These are phyloP conservation scores for Oedothorax gibbosus DNA, from an alignment of 1,140 invertebrate species.

Conservation along the genomic window DNA sequence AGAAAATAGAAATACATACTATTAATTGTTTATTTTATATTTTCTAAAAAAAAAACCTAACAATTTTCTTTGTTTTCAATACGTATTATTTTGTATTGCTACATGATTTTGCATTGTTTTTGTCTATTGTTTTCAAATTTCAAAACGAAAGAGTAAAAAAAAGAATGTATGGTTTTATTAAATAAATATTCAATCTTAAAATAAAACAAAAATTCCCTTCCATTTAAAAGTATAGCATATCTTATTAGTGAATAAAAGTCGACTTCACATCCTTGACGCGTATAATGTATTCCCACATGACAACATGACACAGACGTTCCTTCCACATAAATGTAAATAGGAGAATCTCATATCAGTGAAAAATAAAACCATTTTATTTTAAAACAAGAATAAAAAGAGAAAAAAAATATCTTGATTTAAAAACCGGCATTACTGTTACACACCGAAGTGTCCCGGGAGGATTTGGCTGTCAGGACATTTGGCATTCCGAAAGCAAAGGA, in stretches of 20 bases:
- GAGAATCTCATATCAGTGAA: neutral
- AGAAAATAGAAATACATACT: too few relatives aligned
- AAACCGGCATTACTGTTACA: slow-evolving; percentile 31
- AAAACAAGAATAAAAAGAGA: neutral
- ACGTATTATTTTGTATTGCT: neutral
- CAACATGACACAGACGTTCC: neutral
- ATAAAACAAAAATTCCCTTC: neutral
- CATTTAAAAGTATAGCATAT: neutral
- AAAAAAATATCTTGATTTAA: slow-evolving; percentile 11
- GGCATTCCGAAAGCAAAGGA: neutral
- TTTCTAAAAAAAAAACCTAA: too few relatives aligned
- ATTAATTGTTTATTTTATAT: too few relatives aligned
- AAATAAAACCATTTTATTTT: neutral
- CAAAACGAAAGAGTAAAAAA: neutral
- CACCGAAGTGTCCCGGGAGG: neutral
- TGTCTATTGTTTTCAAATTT: neutral
- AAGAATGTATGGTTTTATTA: neutral
- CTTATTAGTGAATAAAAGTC: neutral
- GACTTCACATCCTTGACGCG: neutral
- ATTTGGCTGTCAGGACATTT: slow-evolving; percentile 7
- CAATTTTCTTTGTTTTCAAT: neutral
- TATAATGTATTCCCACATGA: neutral
- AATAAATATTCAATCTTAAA: neutral
- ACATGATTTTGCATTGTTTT: neutral
- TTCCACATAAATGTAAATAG: too few relatives aligned